Evolutionary conservation across 2,113 vertebrate genomes (phyloP).

Genomic region (Cryptotis parvus): DNA sequence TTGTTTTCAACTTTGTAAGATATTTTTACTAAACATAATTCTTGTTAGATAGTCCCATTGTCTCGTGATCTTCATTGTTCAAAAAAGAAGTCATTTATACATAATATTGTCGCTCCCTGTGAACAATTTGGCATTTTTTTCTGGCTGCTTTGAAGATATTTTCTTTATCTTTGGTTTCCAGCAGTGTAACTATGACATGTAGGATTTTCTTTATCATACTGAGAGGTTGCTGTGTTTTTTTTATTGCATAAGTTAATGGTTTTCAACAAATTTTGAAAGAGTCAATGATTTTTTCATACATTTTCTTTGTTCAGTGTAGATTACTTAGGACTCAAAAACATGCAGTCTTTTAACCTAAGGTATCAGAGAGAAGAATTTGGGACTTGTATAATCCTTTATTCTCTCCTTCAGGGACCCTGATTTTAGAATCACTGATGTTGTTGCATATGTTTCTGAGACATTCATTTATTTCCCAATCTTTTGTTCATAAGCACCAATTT

Average conservation of each 20-base stretch:
- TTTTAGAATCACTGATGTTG: neutral
- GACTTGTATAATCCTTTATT: neutral
- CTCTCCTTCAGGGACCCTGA: neutral
- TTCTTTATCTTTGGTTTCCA: conserved; percentile 29
- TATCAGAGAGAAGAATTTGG: no score
- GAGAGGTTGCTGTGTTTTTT: neutral
- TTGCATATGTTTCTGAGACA: neutral
- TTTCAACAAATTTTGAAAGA: conserved; percentile 1
- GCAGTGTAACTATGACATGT: neutral
- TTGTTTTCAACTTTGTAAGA: neutral
- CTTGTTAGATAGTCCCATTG: neutral
- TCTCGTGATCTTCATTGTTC: neutral
- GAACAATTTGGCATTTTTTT: neutral
- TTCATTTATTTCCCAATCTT: neutral
- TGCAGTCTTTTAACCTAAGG: no score
- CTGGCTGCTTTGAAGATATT: conserved; percentile 9
- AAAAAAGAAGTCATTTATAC: conserved; percentile 7
- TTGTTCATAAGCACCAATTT: neutral
- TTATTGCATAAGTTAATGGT: neutral
- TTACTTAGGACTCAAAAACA: no score
- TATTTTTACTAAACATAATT: neutral
- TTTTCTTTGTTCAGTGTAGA: neutral
- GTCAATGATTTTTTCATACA: neutral
- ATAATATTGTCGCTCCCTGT: neutral
- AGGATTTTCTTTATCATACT: neutral